phyloP scores from a whole-genome alignment of 2,888 invertebrate species.

The Escarpia spicata region DNA sequence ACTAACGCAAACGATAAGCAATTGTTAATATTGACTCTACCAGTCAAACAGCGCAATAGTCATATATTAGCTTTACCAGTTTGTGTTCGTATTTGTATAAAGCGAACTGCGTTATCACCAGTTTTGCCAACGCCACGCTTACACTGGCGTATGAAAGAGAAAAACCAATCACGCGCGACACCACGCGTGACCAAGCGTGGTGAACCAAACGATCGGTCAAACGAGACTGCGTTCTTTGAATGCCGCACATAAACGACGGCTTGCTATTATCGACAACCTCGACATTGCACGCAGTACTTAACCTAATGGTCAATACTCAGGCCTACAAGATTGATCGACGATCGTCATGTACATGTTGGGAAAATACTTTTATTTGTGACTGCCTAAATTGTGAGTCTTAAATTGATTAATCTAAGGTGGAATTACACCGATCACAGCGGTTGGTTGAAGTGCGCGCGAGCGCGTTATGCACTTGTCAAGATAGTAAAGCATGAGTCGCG shows the following conservation, averaged over 20 bases:
- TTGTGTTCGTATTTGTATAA: too few species aligned
- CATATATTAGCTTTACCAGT: background rate
- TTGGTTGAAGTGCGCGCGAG: too few species aligned
- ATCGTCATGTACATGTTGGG: background rate
- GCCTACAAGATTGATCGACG: background rate
- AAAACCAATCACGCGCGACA: background rate
- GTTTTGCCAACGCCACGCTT: background rate
- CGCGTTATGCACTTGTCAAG: background rate
- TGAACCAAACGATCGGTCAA: background rate
- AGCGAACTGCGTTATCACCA: background rate
- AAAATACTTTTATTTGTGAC: background rate
- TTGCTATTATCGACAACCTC: background rate
- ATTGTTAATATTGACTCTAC: background rate
- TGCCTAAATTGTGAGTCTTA: background rate
- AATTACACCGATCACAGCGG: background rate
- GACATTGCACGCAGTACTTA: background rate
- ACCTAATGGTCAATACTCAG: background rate
- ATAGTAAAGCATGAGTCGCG: background rate
- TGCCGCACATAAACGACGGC: background rate
- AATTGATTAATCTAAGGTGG: background rate
- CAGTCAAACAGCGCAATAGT: background rate
- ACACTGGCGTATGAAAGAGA: background rate
- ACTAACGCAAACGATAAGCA: background rate
- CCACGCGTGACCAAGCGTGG: background rate
- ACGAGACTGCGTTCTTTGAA: background rate